Evolutionary conservation across 2,888 invertebrate genomes (phyloP), one percentile per base, ranked within the genome.

Genomic region (Ariolimax columbianus): DNA sequence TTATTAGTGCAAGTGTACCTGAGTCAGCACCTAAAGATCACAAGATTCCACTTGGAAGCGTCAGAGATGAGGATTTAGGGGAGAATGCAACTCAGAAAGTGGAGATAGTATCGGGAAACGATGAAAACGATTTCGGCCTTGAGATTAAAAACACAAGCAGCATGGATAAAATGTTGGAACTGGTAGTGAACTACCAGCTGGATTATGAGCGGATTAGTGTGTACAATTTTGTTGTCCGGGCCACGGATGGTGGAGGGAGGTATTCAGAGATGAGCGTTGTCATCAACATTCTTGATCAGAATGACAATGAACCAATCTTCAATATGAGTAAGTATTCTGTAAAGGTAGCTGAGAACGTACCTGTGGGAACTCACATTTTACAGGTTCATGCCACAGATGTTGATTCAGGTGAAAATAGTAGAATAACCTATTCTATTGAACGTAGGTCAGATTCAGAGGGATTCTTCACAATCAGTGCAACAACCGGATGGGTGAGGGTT

Each of bases 21-120:
- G 98, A 98, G 94, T 98, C 98, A 92, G 98, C 98, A n/a, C 98
- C 98, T 0, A 95, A 97, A 84, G 98, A 98, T 93, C 97, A 98
- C 38, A 98, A 98, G 86, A 89, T 90, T 23, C 85, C 91, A 3
- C 87, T 93, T 9, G 93, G 93, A 14, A 92, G 91, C 86, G 99
- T 98, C 23, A 96, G 96, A 91, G 99, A 99, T 94, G 95, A 96
- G 86, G 99, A 99, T 95, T 95, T 98, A 89, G 98, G 97, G 51
- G 88, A 83, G 26, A 92, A 96, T 94, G 97, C 97, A 93, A 98
- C 98, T 0, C 98, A 98, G 93, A 95, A 97, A 86, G 99, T 98
- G 94, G 97, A 97, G 92, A 98, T 99, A 88, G 96, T 98, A 59
- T 97, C 97, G 77, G 99, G 99, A 0, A 99, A 99, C 94, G 96